phyloP scores from a whole-genome alignment of 2,113 vertebrate species.

The Haemorhous mexicanus region DNA sequence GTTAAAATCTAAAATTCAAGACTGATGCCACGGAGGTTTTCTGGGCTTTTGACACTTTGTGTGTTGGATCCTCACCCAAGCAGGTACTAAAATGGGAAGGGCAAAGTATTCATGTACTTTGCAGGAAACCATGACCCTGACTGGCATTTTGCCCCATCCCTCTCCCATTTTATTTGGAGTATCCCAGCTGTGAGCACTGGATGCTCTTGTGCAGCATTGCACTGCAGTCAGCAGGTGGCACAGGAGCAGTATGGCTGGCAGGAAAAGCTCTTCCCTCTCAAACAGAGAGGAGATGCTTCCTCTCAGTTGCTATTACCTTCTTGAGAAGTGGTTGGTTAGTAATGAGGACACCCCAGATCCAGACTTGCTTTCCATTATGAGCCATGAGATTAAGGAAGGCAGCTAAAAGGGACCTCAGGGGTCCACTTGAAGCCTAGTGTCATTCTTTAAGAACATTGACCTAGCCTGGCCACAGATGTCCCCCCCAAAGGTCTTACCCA shows the following conservation, averaged over 20 bases:
- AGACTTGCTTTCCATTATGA: background rate
- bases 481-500: background rate
- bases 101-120: background rate
- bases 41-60: background rate
- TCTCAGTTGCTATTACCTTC: background rate
- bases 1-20: background rate
- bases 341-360: background rate
- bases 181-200: fast-evolving
- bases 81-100: background rate
- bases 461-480: background rate
- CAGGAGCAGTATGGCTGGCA: background rate
- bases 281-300: background rate
- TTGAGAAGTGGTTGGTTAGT: background rate
- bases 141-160: background rate
- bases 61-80: background rate
- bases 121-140: background rate
- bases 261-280: background rate
- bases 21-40: background rate
- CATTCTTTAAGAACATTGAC: background rate
- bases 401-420: background rate
- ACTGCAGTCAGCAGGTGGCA: slow-evolving; percentile 31
- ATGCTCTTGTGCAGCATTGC: background rate
- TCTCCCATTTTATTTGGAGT: fast-evolving
- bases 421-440: background rate
- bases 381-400: background rate